Evolutionary conservation across 2,797 vertebrate genomes (phyloP), one percentile per base, ranked within the genome.

Genomic region (Chromobotia macracanthus): DNA sequence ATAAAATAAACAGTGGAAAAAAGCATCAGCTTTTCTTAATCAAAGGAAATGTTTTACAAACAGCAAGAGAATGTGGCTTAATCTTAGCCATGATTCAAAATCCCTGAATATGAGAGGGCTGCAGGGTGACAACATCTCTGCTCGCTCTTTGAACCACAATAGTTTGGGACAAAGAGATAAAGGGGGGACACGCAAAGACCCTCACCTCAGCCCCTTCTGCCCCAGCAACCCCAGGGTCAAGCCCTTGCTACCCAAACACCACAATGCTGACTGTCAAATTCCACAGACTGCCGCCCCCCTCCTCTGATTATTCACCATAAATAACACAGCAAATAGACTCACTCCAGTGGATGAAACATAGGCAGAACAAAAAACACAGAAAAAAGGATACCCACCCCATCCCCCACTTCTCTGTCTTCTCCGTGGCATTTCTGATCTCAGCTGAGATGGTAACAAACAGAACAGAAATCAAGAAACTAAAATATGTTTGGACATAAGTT

Each of bases 181-280:
- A 79, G 55, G 21, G n/a, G n/a, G 66, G 71, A 21, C 64, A 75
- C 18, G 75, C 0, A 1, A 69, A 55, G 61, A 75, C 58, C 69
- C 44, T 16, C 64, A 55, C 41, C 41, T 44, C 2, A 55, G 13
- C 25, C 74, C 23, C n/a, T n/a, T 51, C 15, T 23, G 44, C 23
- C 69, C 69, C 50, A 48, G n/a, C 50, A 55, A 64, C 72, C 75
- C 65, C 19, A 35, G 82, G 85, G 82, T 88, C 85, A 79, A 31
- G 50, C 51, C 77, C 77, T 79, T 19, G 15, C 61, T 56, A 69
- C 46, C 70, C 50, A 50, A 80, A 76, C 63, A 51, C 48, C n/a
- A 31, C 50, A 80, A 70, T 75, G 50, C 81, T 73, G 85, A 84
- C 75, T 55, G 5, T 63, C 60, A 64, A 77, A 86, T 84, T 85